Conservation (phyloP, 1,140 invertebrate species). For the Littorina saxatilis region DNA sequence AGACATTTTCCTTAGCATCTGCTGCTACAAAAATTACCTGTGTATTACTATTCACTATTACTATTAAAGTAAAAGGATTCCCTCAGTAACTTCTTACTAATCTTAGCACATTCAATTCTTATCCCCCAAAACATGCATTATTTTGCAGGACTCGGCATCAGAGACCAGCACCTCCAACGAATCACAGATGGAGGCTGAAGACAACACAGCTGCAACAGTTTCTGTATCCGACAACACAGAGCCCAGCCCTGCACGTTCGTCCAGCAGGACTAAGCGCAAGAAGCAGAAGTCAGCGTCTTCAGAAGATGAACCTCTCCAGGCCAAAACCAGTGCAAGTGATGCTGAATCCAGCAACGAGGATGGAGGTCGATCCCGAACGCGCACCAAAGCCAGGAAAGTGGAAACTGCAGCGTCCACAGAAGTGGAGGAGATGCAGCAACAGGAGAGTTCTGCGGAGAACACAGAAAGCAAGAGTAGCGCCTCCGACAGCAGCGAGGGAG, state of each 20-base stretch:
- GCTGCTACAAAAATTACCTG: too few relatives aligned
- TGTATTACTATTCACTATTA: too few relatives aligned
- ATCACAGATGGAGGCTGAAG: background rate
- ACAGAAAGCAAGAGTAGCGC: too few relatives aligned
- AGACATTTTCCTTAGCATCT: too few relatives aligned
- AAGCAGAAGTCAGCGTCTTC: constrained; percentile 14
- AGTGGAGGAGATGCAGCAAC: too few relatives aligned
- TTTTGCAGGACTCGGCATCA: constrained; percentile 5
- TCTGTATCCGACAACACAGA: background rate
- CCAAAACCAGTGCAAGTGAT: background rate
- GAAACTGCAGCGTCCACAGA: background rate
- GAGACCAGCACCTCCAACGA: background rate
- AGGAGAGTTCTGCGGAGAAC: too few relatives aligned
- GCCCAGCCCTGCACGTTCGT: background rate
- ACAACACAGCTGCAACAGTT: background rate
- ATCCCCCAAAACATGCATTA: too few relatives aligned
- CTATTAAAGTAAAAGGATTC: too few relatives aligned
- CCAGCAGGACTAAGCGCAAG: constrained; percentile 27
- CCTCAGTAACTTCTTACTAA: too few relatives aligned
- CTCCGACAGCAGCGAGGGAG: background rate
- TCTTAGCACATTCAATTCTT: too few relatives aligned
- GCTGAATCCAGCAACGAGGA: background rate
- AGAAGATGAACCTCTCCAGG: background rate
- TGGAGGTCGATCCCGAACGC: background rate
- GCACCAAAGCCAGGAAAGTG: constrained; percentile 18